phyloP scores from a whole-genome alignment of 2,113 vertebrate species.

The Peromyscus polionotus region DNA sequence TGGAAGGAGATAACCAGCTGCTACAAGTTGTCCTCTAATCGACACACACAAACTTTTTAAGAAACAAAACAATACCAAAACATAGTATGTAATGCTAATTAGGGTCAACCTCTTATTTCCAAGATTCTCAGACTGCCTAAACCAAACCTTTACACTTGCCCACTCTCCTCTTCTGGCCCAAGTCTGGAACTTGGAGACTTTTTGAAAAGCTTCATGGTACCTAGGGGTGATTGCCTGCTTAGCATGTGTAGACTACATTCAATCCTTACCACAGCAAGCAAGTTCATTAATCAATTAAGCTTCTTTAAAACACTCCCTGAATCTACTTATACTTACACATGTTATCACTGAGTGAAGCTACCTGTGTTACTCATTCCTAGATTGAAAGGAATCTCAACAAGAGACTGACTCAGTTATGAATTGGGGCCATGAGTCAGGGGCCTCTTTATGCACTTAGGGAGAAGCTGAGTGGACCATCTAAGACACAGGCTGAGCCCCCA shows the following conservation, averaged over 20 bases:
- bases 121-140: not conserved
- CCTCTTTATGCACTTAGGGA: not conserved
- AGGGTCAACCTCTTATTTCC: not conserved
- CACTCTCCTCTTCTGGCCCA: not conserved
- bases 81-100: not conserved
- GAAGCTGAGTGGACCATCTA: not conserved
- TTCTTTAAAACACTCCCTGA: not conserved
- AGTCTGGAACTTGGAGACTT: not conserved
- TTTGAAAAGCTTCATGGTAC: not conserved
- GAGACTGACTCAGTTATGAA: not conserved
- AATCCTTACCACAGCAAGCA: not conserved
- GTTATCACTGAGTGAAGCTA: not conserved
- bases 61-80: not conserved
- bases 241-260: not conserved
- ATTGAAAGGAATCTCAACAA: not conserved
- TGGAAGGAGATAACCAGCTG: not conserved
- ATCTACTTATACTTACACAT: not conserved
- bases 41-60: not conserved
- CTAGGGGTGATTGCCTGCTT: not conserved
- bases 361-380: not conserved
- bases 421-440: too few relatives aligned
- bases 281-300: not conserved
- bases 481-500: not conserved
- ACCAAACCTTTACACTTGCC: not conserved
- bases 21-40: not conserved